Evolutionary conservation across 2,888 invertebrate genomes (phyloP).

Genomic region (Galerucella calmariensis): DNA sequence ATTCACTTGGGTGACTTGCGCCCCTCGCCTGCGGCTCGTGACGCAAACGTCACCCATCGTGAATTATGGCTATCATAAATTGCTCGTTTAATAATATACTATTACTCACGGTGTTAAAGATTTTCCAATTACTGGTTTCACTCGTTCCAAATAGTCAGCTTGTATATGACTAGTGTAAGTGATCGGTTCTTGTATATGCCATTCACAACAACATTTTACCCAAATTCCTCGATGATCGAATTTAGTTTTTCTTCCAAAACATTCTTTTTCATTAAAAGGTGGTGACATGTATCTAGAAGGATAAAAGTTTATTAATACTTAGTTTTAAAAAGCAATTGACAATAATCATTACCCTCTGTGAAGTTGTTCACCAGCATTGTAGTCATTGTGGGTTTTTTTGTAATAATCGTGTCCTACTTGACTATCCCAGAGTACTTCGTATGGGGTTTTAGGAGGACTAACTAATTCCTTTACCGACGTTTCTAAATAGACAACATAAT

Average conservation of each 20-base stretch:
- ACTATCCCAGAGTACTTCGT: constrained; percentile 60
- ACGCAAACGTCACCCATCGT: no score
- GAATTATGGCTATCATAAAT: no score
- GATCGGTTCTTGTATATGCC: constrained; percentile 62
- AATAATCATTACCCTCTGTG: constrained; percentile 57
- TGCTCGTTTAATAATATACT: no score
- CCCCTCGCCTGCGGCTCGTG: no score
- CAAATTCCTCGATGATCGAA: constrained; percentile 67
- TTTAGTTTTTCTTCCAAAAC: constrained; percentile 65
- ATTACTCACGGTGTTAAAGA: constrained; percentile 64
- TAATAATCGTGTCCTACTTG: constrained; percentile 65
- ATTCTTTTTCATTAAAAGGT: constrained; percentile 63
- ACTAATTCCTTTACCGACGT: constrained; percentile 59
- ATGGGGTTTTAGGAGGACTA: constrained; percentile 62
- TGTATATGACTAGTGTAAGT: constrained; percentile 63
- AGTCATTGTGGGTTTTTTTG: constrained; percentile 65
- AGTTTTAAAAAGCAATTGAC: neutral
- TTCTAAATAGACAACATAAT: constrained; percentile 48
- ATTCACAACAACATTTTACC: constrained; percentile 63
- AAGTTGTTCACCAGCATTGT: constrained; percentile 64
- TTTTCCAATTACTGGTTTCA: constrained; percentile 63
- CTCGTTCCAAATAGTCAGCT: constrained; percentile 62
- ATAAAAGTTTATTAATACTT: neutral
- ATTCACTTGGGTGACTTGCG: no score
- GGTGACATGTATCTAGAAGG: constrained; percentile 59